Base-by-base conservation (phyloP, 2,888 invertebrate genomes). In the Sepioteuthis lessoniana region DNA sequence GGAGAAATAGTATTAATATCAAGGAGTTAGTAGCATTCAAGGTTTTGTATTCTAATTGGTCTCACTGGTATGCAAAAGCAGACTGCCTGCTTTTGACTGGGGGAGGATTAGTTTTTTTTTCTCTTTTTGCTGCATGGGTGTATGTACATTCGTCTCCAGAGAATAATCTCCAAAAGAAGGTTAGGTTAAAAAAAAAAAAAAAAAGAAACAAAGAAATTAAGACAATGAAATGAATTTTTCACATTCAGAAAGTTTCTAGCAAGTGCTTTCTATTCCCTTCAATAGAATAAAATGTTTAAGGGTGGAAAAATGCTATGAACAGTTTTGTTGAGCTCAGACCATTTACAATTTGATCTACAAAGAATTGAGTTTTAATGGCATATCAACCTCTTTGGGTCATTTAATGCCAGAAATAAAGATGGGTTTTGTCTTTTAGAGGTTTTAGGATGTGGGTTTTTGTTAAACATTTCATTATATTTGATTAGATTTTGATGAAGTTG, bases 1-100 rank as follows among this genome's bases (percentile, higher is more conserved):
- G 95, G 94, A 95, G 94, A 50, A 47, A 94, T 47, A 93, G 92
- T 46, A 92, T 92, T 92, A 92, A 92, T 92, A 92, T 92, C 38
- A 46, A 46, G 92, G 92, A 47, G 92, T 92, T 92, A 92, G 92
- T 92, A 92, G 92, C 31, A 92, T 92, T 92, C 92, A 92, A n/a
- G n/a, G 16, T 76, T n/a, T n/a, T n/a, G 76, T 16, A 35, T n/a
- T 76, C 76, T n/a, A 76, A 13, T 35, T 35, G 76, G 19, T 35
- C n/a, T 76, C n/a, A n/a, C n/a, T 76, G 16, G n/a, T 13, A 76
- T 13, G 76, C n/a, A n/a, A 16, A 35, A 76, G 76, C 76, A 55
- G 55, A 55, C 55, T 55, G 47, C 13, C 60, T 60, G 25, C 10
- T 76, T 76, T 76, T n/a, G 76, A 1, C n/a, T 35, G 76, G n/a